These are phyloP conservation scores for Rhingia rostrata DNA, from an alignment of 2,888 invertebrate genomes.

Conservation along the genomic window DNA sequence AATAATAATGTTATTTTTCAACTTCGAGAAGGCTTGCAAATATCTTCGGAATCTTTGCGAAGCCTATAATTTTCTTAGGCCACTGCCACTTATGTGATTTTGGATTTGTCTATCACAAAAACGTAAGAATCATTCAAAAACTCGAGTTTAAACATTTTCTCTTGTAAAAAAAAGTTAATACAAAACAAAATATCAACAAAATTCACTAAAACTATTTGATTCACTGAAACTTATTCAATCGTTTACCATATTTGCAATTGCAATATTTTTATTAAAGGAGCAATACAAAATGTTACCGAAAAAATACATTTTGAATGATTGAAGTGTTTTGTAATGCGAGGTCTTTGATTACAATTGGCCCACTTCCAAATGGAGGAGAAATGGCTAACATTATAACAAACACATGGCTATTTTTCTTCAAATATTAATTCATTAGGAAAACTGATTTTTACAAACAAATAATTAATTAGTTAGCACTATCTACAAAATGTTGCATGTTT, in stretches of 20 bases:
- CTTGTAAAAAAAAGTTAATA: too few species aligned
- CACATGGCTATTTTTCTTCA: constrained; percentile 2
- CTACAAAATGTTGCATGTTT: constrained; percentile 7
- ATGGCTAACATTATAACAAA: constrained; percentile 5
- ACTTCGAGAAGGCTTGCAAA: too few species aligned
- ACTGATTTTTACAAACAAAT: constrained; percentile 2
- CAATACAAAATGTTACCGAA: neutral
- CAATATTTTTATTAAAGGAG: neutral
- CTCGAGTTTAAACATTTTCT: too few species aligned
- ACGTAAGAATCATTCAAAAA: too few species aligned
- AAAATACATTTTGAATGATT: neutral
- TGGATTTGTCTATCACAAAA: too few species aligned
- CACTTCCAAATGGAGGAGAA: constrained; percentile 28
- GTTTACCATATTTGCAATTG: neutral
- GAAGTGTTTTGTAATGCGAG: constrained; percentile 33
- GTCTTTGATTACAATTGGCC: constrained; percentile 56
- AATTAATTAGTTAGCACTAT: neutral
- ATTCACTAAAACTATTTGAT: neutral
- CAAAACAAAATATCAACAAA: neutral
- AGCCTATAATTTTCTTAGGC: too few species aligned
- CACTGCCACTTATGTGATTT: too few species aligned
- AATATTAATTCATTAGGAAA: neutral
- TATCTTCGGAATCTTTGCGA: too few species aligned
- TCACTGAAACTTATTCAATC: too few species aligned
- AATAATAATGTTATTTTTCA: too few species aligned